phyloP scores from a whole-genome alignment of 2,797 vertebrate genomes.

The Okamejei kenojei region DNA sequence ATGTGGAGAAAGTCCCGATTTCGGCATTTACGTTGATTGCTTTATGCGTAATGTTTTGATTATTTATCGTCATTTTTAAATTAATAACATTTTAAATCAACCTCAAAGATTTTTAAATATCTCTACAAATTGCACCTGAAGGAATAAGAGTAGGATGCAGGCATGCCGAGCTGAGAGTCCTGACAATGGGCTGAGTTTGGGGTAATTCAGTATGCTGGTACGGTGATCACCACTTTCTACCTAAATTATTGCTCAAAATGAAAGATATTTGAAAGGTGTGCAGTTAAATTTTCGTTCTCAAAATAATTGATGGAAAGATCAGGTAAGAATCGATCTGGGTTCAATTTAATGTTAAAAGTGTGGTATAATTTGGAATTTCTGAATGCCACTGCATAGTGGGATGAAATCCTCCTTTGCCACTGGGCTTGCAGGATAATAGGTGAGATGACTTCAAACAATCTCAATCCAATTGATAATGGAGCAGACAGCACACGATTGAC shows the following conservation, averaged over 20 bases:
- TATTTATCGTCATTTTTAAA: no score
- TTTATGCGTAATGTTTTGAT: no score
- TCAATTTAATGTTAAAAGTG: neutral
- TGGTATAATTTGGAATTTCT: neutral
- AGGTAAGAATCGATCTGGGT: neutral
- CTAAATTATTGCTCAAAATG: neutral
- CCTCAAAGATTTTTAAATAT: no score
- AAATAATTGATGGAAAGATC: neutral
- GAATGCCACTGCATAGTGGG: neutral
- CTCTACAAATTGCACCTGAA: no score
- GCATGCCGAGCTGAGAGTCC: no score
- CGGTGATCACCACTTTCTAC: neutral
- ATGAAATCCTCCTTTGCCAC: neutral
- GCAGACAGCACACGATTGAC: neutral
- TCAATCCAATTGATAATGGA: slow-evolving; percentile 3
- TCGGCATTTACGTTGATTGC: no score
- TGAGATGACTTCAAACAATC: neutral
- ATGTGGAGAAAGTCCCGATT: no score
- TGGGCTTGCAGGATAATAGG: neutral
- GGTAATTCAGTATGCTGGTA: no score
- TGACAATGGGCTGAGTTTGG: no score
- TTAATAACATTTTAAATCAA: no score
- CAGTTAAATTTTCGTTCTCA: neutral
- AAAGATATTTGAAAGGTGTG: neutral
- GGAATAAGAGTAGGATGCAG: no score